Percentiles rank a stretch among this genome's conserved stretches.
These are phyloP conservation scores for Galerucella pusilla DNA, from an alignment of 2,888 invertebrate species.

Conservation along the genomic window DNA sequence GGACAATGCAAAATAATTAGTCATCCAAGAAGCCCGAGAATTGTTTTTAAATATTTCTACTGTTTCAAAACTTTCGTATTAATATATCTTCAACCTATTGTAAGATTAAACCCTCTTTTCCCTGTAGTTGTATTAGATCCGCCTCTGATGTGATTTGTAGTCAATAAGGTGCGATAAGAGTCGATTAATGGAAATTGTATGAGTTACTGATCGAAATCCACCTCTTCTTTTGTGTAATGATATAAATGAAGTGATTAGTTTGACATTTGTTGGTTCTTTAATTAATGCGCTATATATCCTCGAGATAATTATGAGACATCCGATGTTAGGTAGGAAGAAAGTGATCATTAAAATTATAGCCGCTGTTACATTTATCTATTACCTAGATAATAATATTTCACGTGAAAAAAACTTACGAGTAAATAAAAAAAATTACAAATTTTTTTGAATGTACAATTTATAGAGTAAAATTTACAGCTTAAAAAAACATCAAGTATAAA, in stretches of 20 bases:
- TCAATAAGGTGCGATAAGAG: slow-evolving; percentile 25
- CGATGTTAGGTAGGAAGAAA: slow-evolving; percentile 4
- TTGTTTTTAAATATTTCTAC: no score
- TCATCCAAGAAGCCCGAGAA: no score
- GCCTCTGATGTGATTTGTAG: slow-evolving; percentile 26
- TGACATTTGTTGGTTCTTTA: slow-evolving; percentile 22
- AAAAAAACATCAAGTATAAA: no score
- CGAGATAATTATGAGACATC: slow-evolving; percentile 16
- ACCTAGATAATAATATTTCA: neutral
- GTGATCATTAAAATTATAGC: slow-evolving; percentile 1
- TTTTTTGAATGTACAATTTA: no score
- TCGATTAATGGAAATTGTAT: slow-evolving; percentile 29
- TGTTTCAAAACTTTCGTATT: no score
- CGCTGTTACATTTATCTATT: neutral
- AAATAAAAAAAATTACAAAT: no score
- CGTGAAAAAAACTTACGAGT: no score
- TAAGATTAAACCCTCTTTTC: neutral
- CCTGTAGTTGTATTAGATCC: neutral
- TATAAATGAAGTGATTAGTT: slow-evolving; percentile 30
- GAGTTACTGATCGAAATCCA: slow-evolving; percentile 12
- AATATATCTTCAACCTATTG: neutral
- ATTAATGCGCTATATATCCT: slow-evolving; percentile 24
- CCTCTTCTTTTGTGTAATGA: slow-evolving; percentile 29
- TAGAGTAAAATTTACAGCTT: no score
- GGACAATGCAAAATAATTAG: no score